Base-by-base conservation (phyloP, 2,888 invertebrate genomes). In the Himalopsyche tibetana region DNA sequence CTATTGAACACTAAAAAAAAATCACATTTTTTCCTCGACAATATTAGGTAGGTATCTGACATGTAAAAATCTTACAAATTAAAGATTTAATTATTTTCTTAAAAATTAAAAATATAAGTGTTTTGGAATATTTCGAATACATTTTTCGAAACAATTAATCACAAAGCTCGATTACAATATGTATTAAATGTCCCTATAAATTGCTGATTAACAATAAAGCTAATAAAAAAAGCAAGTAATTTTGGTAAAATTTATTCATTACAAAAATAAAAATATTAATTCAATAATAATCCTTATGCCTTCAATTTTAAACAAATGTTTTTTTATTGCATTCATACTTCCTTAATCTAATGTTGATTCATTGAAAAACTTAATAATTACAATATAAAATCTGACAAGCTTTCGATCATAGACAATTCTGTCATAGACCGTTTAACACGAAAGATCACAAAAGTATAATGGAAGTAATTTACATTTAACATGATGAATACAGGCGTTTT, bases 131-230 rank as follows among this genome's bases (percentile, higher is more conserved):
- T 63, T 63, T 63, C 63, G 63, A 63, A 63, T 63, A 19, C 28
- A 19, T 63, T 63, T 63, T 63, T 63, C 63, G 63, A 63, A 63
- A 63, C 63, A 63, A 63, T 63, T 63, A 63, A 63, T 63, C 63
- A 63, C 63, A 63, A 51, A 63, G 63, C 63, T 63, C 63, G 63
- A 63, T 63, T 63, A 63, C 63, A 63, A 1, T 63, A 63, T 63
- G n/a, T 63, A 63, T 63, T 63, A 19, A 63, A n/a, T 63, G 63
- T 63, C 63, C 63, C 19, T 28, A 28, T 63, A 19, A n/a, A 63
- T 63, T 9, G 28, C 19, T 19, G 63, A 28, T 28, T 19, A 63
- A 63, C 63, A 19, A 11, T 19, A 63, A 42, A 63, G 63, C 63
- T 28, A 63, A 63, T 63, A 63, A 28, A 63, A 63, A 28, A n/a